These are phyloP conservation scores for Lucifuga dentata DNA, from an alignment of 2,113 vertebrate species.

Conservation along the genomic window DNA sequence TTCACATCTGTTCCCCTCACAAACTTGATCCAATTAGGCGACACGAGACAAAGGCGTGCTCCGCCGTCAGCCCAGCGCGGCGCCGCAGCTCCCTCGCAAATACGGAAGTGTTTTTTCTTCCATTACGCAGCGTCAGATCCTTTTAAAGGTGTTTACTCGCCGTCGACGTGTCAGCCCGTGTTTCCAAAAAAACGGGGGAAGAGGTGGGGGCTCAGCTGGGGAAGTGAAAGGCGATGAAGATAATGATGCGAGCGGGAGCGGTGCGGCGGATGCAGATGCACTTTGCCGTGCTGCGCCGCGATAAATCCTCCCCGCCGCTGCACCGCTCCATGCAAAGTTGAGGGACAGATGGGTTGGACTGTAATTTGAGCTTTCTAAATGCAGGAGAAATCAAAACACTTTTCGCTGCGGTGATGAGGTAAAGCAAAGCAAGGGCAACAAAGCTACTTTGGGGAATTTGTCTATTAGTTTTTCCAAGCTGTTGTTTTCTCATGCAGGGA, in stretches of 20 bases:
- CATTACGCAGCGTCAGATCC: conserved; percentile 71
- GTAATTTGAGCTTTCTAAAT: conserved; percentile 70
- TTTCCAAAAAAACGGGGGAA: too few relatives aligned
- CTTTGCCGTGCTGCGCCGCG: conserved; percentile 63
- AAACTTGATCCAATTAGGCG: conserved; percentile 77
- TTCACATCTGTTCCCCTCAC: conserved; percentile 74
- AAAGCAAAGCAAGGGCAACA: conserved; percentile 64
- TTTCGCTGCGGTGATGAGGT: conserved; percentile 70
- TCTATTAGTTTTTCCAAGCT: conserved; percentile 77
- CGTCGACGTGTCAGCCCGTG: conserved; percentile 58
- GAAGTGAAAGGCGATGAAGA: conserved; percentile 61
- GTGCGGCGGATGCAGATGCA: conserved; percentile 69
- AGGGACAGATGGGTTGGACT: conserved; percentile 75
- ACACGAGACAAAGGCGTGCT: conserved; percentile 72
- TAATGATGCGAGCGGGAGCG: conserved; percentile 69
- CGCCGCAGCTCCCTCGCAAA: conserved; percentile 57
- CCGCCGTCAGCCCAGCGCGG: conserved; percentile 57
- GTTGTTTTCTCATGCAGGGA: conserved; percentile 73
- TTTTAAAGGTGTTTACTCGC: conserved; percentile 78
- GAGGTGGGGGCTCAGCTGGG: conserved; percentile 74
- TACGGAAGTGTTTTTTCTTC: conserved; percentile 65
- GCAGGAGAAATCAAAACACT: conserved; percentile 76
- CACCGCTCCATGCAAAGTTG: conserved; percentile 44
- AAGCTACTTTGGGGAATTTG: conserved; percentile 71
- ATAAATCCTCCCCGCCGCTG: conserved; percentile 64